Base-by-base conservation (phyloP, 2,888 invertebrate species). In the Alloplasta piceator region DNA sequence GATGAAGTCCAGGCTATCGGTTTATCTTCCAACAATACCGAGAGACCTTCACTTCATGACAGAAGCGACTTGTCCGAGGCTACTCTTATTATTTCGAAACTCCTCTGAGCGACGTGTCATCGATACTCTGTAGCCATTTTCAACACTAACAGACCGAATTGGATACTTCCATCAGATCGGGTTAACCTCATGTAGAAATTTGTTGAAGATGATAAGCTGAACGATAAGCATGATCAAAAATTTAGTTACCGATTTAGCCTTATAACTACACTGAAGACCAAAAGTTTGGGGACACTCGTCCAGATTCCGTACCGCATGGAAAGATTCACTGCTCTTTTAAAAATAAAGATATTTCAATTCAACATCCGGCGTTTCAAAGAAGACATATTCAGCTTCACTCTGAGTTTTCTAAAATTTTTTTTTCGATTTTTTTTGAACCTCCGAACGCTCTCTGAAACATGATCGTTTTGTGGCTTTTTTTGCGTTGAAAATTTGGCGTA, bases 91-190 rank as follows among this genome's bases (percentile, higher is more conserved):
- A 6, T 43, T 10, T 10, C 4, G 1, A 14, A 52, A 5, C 48
- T 16, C 48, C 66, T 66, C 58, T 74, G 61, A 61, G 36, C 14
- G 43, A 7, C 52, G 38, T 63, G 70, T 63, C 61, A 70, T 56
- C 76, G 76, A 76, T 68, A 63, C 68, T 63, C 61, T 48, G 75
- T 76, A 61, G 12, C 5, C 12, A 12, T 60, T 7, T 14, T 14
- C n/a, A 6, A 7, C 39, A 70, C 48, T 70, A 68, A 63, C 63
- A 14, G 38, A n/a, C 41, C 52, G n/a, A 66, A 58, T 50, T 70
- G 6, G 12, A 43, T 26, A 1, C 26, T 26, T 26, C 26, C 26
- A 26, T 3, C 26, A 26, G 26, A 26, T 26, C 26, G 26, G 26
- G 26, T 26, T 26, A 3, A 2, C 10, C 10, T 9, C 10, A 48